Evolutionary conservation across 2,888 invertebrate genomes (phyloP).

Genomic region (Sthenelais limicola): DNA sequence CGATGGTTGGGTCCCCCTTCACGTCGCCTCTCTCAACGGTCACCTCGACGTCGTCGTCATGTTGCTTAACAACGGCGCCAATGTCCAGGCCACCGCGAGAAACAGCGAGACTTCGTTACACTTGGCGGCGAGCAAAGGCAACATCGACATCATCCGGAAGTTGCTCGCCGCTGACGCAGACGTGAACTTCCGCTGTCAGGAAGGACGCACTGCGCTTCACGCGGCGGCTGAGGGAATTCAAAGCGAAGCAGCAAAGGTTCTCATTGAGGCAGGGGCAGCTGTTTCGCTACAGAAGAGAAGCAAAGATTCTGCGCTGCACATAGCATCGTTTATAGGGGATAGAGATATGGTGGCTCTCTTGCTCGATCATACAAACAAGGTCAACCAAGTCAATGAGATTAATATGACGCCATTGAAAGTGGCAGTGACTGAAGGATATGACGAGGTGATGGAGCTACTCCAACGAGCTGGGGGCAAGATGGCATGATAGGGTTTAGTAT

Average conservation of each 20-base stretch:
- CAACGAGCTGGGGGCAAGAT: too few species aligned
- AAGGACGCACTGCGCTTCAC: conserved; percentile 37
- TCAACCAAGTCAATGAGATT: conserved; percentile 33
- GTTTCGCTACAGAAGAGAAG: conserved; percentile 2
- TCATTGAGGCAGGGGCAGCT: conserved; percentile 33
- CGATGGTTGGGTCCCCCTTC: conserved; percentile 45
- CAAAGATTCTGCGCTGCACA: conserved; percentile 42
- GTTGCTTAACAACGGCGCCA: conserved; percentile 43
- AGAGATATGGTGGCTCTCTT: conserved; percentile 34
- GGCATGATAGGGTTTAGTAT: too few species aligned
- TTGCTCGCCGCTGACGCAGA: conserved; percentile 26
- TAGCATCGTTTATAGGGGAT: conserved; percentile 23
- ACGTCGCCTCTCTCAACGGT: conserved; percentile 45
- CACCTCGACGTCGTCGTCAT: conserved; percentile 38
- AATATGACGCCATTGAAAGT: too few species aligned
- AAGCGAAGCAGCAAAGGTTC: background rate
- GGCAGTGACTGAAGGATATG: too few species aligned
- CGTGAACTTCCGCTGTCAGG: background rate
- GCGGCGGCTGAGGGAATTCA: conserved; percentile 10
- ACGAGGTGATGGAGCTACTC: too few species aligned
- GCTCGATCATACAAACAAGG: conserved; percentile 36
- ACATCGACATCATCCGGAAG: background rate
- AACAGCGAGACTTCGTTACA: conserved; percentile 45
- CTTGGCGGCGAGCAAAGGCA: conserved; percentile 41
- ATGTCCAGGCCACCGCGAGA: conserved; percentile 13